Percentiles rank a stretch among this genome's conserved stretches.
These are phyloP conservation scores for Lepidochrysops patricia DNA, from an alignment of 2,888 invertebrate genomes.

Conservation along the genomic window DNA sequence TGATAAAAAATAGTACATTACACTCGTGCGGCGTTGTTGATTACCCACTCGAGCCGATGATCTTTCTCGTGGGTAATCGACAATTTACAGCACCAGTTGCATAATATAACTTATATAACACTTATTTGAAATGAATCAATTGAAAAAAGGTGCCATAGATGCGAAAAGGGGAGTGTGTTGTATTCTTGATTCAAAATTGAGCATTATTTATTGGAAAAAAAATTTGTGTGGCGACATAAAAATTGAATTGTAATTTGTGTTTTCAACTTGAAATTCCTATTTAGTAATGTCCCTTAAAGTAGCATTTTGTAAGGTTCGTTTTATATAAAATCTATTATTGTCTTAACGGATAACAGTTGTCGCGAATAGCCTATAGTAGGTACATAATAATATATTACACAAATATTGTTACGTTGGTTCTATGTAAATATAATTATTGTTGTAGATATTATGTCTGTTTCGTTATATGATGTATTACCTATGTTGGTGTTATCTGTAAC, in stretches of 20 bases:
- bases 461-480: constrained; percentile 36
- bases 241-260: too few species aligned
- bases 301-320: neutral
- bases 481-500: constrained; percentile 22
- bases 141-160: neutral
- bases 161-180: neutral
- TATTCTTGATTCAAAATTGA: too few species aligned
- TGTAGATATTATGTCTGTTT: constrained; percentile 52
- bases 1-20: too few species aligned
- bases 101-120: too few species aligned
- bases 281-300: neutral
- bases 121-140: neutral
- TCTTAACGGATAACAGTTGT: neutral
- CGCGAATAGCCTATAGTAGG: neutral
- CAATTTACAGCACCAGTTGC: too few species aligned
- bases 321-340: neutral
- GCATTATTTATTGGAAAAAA: too few species aligned
- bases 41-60: too few species aligned
- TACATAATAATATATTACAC: constrained; percentile 24
- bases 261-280: too few species aligned
- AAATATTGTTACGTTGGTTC: constrained; percentile 51
- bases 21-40: too few species aligned
- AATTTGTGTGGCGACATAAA: too few species aligned
- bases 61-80: too few species aligned
- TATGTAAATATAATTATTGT: constrained; percentile 51